Evolutionary conservation across 2,113 vertebrate species (phyloP).

Genomic region (Coptodon bakossiorum): DNA sequence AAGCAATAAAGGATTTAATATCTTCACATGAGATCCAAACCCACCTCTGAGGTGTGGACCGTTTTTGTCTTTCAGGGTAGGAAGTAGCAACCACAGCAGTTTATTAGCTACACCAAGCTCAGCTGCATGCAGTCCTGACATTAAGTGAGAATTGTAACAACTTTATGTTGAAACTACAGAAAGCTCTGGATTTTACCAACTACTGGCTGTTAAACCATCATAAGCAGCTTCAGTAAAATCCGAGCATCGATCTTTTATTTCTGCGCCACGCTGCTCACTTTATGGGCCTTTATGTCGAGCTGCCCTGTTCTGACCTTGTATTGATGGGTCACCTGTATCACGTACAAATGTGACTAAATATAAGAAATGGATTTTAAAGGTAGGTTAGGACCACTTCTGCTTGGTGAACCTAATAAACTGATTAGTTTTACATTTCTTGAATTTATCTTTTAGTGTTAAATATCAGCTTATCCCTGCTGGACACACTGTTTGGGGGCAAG

Average conservation of each 20-base stretch:
- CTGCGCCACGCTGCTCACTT: background rate
- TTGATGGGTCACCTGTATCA: background rate
- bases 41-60: background rate
- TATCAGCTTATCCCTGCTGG: background rate
- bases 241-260: background rate
- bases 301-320: background rate
- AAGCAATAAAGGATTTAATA: background rate
- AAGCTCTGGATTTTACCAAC: background rate
- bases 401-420: background rate
- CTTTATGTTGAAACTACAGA: background rate
- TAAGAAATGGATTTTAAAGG: background rate
- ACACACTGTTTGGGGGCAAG: background rate
- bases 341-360: background rate
- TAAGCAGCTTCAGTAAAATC: background rate
- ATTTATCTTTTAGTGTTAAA: background rate
- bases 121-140: background rate
- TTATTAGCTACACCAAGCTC: background rate
- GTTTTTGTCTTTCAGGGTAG: background rate
- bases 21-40: background rate
- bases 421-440: background rate
- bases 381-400: background rate
- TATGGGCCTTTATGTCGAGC: background rate
- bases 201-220: background rate
- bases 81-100: background rate
- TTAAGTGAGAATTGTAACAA: background rate